Evolutionary conservation across 2,113 vertebrate genomes (phyloP), one percentile per base, ranked within the genome.

Genomic region (Hippocampus mohnikei): DNA sequence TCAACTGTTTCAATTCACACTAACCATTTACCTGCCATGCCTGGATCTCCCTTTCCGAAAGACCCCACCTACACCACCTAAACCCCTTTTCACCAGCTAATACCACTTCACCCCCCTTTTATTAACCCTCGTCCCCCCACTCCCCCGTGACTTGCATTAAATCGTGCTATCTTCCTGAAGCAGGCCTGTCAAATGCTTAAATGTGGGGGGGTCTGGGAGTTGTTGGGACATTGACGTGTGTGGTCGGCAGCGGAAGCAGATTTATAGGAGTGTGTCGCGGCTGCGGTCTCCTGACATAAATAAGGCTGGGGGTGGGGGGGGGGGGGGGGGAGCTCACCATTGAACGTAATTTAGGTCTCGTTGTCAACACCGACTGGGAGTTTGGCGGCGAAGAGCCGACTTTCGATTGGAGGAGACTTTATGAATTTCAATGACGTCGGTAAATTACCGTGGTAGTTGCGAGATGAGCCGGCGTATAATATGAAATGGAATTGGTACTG

Each of bases 131-230:
- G 68, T 67, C 74, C 72, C 27, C 18, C 59, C 42, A 71, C 67
- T 29, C 76, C 77, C 56, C 29, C 23, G 77, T 77, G 81, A 79
- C 81, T 89, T 53, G 66, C 75, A 91, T 91, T 91, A 85, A 91
- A 85, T 90, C 70, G 77, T 64, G 69, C 87, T 92, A 92, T 92
- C 91, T 92, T 80, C 81, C 86, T 40, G n/a, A 83, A 78, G 84
- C 91, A 92, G 91, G 82, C 89, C 84, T 88, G 85, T 89, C 82
- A 87, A 89, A 90, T 81, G 85, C 84, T 84, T 81, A 73, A 82
- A 76, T 63, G 78, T 21, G 52, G 61, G 16, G 50, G 41, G n/a
- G 21, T 50, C 23, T 66, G 40, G 46, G 21, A 25, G 64, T 42
- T 74, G 79, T 81, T 69, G 61, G 66, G 69, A 25, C 67, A 72